phyloP scores from a whole-genome alignment of 2,113 vertebrate species.

The Neolamprologus brichardi region DNA sequence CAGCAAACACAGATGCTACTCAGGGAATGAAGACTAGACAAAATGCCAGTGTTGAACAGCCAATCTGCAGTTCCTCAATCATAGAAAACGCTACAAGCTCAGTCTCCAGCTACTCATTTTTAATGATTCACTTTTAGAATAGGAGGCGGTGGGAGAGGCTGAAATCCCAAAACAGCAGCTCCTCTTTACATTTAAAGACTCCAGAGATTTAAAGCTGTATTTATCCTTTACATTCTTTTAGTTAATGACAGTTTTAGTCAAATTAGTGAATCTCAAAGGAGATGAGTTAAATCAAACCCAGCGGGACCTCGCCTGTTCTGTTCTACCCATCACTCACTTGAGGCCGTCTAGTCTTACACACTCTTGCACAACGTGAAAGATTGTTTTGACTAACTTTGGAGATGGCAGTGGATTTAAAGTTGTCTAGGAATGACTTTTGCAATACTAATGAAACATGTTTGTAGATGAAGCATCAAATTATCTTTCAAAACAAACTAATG shows the following conservation, averaged over 20 bases:
- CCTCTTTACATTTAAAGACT: background rate
- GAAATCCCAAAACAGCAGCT: background rate
- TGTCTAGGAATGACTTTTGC: background rate
- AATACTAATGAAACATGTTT: background rate
- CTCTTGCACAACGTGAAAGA: background rate
- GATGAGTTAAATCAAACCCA: background rate
- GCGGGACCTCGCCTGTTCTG: background rate
- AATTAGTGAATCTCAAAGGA: background rate
- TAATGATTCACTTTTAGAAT: background rate
- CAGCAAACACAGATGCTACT: background rate
- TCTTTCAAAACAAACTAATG: background rate
- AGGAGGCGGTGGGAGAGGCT: background rate
- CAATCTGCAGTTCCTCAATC: background rate
- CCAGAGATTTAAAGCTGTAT: background rate
- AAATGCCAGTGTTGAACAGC: background rate
- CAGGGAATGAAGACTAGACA: background rate
- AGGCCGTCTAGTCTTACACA: background rate
- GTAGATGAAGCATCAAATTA: background rate
- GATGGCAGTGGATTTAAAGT: background rate
- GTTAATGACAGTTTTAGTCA: background rate
- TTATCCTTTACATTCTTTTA: background rate
- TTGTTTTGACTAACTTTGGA: background rate
- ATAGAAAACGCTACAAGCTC: background rate
- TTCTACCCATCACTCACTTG: background rate
- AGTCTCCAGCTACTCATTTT: background rate